Evolutionary conservation across 2,113 vertebrate species (phyloP), one percentile per base, ranked within the genome.

Genomic region (Plecotus auritus): DNA sequence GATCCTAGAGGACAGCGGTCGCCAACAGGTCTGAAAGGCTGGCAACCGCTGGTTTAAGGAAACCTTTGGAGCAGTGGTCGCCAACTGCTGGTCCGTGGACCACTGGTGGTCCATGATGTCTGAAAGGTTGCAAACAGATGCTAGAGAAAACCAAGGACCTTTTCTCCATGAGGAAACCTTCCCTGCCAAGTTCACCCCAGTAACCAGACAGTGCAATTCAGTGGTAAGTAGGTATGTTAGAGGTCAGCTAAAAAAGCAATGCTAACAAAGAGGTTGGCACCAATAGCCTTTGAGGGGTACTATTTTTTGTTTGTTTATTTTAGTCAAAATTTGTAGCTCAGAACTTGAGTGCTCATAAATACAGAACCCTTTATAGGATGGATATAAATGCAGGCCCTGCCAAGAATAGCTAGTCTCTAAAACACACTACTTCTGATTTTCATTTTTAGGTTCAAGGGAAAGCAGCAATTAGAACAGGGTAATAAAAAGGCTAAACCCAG

Each of bases 271-370:
- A 40, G 32, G 26, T 9, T 30, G 59, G 16, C 83, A 54, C 37
- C 45, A 56, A 56, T 23, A 7, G 37, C 54, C 87, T 88, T 28
- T 54, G 45, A 89, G 92, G 74, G 40, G 61, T 47, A 64, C 54
- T 51, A 80, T 54, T 72, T 93, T 66, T 89, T 84, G 84, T 88
- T 89, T 88, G 88, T 88, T 81, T 90, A 82, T 94, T 93, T 77
- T 28, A 67, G 56, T 84, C 69, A 92, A 45, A 82, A 93, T 35
- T 70, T 64, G 74, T 35, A 73, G 47, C 42, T 88, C 32, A 37
- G 69, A 78, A 70, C 76, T 78, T 73, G 2, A 66, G 69, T n/a
- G 47, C 23, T 61, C 20, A 7, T 66, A 77, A 91, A 66, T 85
- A 35, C 20, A 64, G 73, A 70, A 80, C 45, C 30, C 56, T 70